Base-by-base conservation (phyloP, 2,888 invertebrate genomes). In the Pyrrhia umbra region DNA sequence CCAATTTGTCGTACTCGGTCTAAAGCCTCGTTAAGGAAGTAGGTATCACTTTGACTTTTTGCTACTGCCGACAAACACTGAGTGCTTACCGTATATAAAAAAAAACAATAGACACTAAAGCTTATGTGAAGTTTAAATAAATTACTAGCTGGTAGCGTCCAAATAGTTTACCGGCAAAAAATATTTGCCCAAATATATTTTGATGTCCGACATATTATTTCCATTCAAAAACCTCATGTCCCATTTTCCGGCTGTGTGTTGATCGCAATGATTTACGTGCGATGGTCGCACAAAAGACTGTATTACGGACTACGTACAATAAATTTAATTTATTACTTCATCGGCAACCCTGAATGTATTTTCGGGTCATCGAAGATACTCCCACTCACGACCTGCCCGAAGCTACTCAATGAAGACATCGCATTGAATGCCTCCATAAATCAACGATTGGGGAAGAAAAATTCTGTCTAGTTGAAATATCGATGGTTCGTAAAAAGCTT, bases 321-420 rank as follows among this genome's bases (percentile, higher is more conserved):
- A 88, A 88, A 86, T 90, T 89, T 94, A 93, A 94, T 94, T 93
- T 93, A 94, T 93, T 88, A 83, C 93, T 90, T 90, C 85, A 90
- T 92, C 88, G 88, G 87, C 86, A 88, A 72, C 75, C 71, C 70
- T 75, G 84, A 88, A 85, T 85, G 83, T 87, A 85, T 90, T 91
- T 93, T 91, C 81, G 90, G 93, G 90, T 91, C 89, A 90, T 85
- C 86, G 77, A 76, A 81, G 85, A 77, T 88, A 87, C 92, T 87
- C 92, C 93, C 88, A 90, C 92, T 93, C 94, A 94, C 94, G 94
- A 92, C 84, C 84, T 73, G 93, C 94, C 93, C 70, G 85, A 64
- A 92, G 94, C 90, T 77, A 85, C 89, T 84, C 86, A 90, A 93
- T 93, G 91, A 94, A 94, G 93, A 92, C 88, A 87, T 93, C 85